Evolutionary conservation across 2,797 vertebrate genomes (phyloP), one percentile per base, ranked within the genome.

Genomic region (Yasuhikotakia modesta): DNA sequence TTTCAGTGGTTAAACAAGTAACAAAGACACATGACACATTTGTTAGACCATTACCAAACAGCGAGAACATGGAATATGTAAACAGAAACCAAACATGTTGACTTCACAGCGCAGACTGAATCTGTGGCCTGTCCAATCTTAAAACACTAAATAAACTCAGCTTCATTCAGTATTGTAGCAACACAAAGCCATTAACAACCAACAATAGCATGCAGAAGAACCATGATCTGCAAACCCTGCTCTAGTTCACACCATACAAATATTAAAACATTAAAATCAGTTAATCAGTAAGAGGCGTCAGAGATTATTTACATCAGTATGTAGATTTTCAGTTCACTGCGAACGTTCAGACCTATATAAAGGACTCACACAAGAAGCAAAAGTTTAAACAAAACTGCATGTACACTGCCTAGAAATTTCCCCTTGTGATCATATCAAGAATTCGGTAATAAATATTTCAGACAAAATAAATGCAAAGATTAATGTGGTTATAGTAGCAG

Each of bases 271-370:
- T 69, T 61, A 27, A 46, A 75, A 39, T 48, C 50, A 70, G 43
- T 60, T 22, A 12, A 73, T 70, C 27, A 76, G 10, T 50, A 45
- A 65, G 65, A 81, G 19, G 35, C 64, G 68, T 57, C 12, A 66
- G 57, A 58, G 55, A 70, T 4, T 60, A 61, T 82, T 46, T 82
- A 82, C 73, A 74, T 53, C 57, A 79, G 10, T 73, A 79, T 76
- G 80, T 67, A 81, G 70, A 85, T 21, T 69, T 19, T 21, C 39
- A 66, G 55, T 57, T 55, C 13, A 39, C 35, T 39, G 35, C 7
- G 35, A 39, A 39, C 7, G 35, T 39, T 39, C 8, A 13, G 21
- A 57, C 53, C 21, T 22, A 57, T 35, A 58, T 52, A 65, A 30
- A 76, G n/a, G 48, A 50, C 12, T 52, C 30, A 60, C 19, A 39